Evolutionary conservation across 2,797 vertebrate genomes (phyloP).

Genomic region (Alcedo atthis): DNA sequence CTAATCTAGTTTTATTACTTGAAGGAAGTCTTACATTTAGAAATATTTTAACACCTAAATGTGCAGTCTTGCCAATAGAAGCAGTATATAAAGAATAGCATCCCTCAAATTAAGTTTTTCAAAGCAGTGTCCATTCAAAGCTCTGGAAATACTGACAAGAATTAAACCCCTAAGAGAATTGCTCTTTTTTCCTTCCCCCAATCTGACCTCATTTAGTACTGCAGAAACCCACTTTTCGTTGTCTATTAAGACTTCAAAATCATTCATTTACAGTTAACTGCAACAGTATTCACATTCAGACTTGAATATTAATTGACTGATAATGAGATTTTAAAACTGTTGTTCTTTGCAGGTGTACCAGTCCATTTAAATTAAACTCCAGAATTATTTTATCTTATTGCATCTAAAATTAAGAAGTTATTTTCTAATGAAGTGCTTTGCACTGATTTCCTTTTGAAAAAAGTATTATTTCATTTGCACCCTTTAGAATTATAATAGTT

Average conservation of each 20-base stretch:
- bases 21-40: neutral
- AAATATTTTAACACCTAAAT: neutral
- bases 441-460: slow-evolving; percentile 87
- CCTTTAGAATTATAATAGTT: slow-evolving; percentile 80
- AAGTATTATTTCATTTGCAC: slow-evolving; percentile 85
- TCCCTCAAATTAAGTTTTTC: neutral
- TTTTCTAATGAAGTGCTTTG: slow-evolving; percentile 91
- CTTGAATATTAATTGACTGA: slow-evolving; percentile 95
- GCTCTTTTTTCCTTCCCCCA: slow-evolving; percentile 25
- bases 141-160: neutral
- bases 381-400: slow-evolving; percentile 82
- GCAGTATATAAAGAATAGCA: neutral
- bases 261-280: slow-evolving; percentile 86
- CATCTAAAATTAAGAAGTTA: slow-evolving; percentile 90
- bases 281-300: slow-evolving; percentile 91
- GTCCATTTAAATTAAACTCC: slow-evolving; percentile 86
- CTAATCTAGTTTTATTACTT: neutral
- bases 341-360: slow-evolving; percentile 87
- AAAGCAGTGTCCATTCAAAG: neutral
- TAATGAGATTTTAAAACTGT: slow-evolving; percentile 90
- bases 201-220: slow-evolving; percentile 81
- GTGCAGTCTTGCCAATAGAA: neutral
- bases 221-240: slow-evolving; percentile 80
- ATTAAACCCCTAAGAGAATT: slow-evolving; percentile 26
- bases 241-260: slow-evolving; percentile 90